These are phyloP conservation scores for Entomobrya multifasciata DNA, from an alignment of 2,888 invertebrate species.

Conservation along the genomic window DNA sequence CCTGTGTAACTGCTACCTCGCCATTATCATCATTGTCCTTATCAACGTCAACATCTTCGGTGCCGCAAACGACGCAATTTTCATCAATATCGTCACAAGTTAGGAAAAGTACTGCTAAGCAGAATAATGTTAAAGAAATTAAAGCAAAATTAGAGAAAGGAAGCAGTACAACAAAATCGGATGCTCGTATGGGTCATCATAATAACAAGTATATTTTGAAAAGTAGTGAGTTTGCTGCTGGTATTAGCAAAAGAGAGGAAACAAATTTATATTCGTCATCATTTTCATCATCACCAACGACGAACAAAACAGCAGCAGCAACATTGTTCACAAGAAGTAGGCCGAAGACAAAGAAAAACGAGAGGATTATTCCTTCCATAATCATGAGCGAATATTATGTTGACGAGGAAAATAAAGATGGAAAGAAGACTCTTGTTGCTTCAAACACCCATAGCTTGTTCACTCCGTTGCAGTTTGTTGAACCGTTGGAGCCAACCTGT, in stretches of 20 bases:
- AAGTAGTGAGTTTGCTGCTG: background rate
- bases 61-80: background rate
- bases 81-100: background rate
- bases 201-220: background rate
- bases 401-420: slow-evolving; percentile 41
- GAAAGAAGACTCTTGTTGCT: background rate
- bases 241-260: background rate
- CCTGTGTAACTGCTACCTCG: slow-evolving; percentile 10
- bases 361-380: slow-evolving; percentile 50
- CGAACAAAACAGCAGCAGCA: background rate
- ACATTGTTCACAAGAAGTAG: background rate
- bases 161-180: slow-evolving; percentile 28
- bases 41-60: background rate
- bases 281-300: background rate
- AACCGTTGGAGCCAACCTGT: slow-evolving; percentile 64
- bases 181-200: background rate
- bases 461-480: slow-evolving; percentile 67
- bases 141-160: slow-evolving; percentile 18
- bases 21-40: background rate
- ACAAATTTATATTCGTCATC: background rate
- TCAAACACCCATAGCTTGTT: slow-evolving; percentile 44
- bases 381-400: slow-evolving; percentile 69
- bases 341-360: background rate
- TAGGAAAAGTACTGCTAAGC: background rate
- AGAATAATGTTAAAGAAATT: background rate